These are phyloP conservation scores for Tetraneura akinire DNA, from an alignment of 1,140 invertebrate genomes.

Conservation along the genomic window DNA sequence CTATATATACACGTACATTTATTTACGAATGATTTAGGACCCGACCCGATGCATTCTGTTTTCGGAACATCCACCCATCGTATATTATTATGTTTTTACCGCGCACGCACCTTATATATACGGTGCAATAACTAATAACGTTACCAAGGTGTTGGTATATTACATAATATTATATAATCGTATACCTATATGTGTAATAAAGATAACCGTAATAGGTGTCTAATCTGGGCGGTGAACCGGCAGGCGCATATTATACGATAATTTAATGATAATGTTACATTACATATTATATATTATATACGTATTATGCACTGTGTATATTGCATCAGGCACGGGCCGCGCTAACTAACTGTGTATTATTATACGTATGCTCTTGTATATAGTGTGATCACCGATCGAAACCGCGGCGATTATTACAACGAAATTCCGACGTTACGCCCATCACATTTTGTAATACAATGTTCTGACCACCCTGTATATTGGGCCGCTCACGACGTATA, in stretches of 20 bases:
- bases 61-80: neutral
- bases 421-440: too few species aligned
- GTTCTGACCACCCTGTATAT: too few species aligned
- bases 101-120: too few species aligned
- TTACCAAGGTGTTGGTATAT: neutral
- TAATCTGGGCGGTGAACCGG: constrained; percentile 25
- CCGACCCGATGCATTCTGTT: neutral
- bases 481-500: neutral
- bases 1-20: too few species aligned
- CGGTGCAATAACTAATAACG: neutral
- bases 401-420: too few species aligned
- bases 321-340: neutral
- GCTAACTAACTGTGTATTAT: neutral
- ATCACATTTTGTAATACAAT: too few species aligned
- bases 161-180: neutral
- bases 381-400: neutral
- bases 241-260: neutral
- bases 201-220: constrained; percentile 20
- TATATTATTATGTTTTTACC: neutral
- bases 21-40: too few species aligned
- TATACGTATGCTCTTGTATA: neutral
- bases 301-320: neutral
- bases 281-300: neutral
- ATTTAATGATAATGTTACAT: neutral
- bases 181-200: constrained; percentile 32